These are phyloP conservation scores for Chaetoderma sp. DNA, from an alignment of 2,888 invertebrate genomes.

Conservation along the genomic window DNA sequence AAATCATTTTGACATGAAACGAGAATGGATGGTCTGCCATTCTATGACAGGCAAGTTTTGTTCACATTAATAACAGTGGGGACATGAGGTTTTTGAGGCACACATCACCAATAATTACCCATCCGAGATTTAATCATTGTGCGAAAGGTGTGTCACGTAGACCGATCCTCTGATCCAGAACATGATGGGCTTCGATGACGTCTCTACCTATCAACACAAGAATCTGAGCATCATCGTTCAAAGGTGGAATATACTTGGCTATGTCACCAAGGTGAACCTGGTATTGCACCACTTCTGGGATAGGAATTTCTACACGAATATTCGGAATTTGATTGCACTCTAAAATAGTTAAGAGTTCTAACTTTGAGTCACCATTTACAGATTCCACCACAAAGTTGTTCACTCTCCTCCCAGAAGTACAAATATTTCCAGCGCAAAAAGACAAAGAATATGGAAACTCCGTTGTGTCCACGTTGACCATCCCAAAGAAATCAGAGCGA, in stretches of 20 bases:
- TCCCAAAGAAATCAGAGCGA: conserved; percentile 27
- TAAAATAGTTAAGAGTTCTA: conserved; percentile 23
- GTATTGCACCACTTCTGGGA: conserved; percentile 30
- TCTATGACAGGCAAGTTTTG: conserved; percentile 14
- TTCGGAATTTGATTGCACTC: conserved; percentile 35
- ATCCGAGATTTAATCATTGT: conserved; percentile 20
- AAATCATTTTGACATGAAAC: conserved; percentile 24
- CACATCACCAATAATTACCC: conserved; percentile 22
- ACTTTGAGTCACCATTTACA: neutral
- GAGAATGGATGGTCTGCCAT: conserved; percentile 22
- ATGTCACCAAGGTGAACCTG: conserved; percentile 15
- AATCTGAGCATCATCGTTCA: conserved; percentile 19
- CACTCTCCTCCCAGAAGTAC: conserved; percentile 19
- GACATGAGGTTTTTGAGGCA: conserved; percentile 21
- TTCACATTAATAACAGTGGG: conserved; percentile 12
- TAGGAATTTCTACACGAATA: conserved; percentile 29
- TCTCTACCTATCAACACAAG: conserved; percentile 29
- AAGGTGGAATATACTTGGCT: conserved; percentile 3
- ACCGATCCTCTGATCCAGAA: conserved; percentile 18
- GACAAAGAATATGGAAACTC: conserved; percentile 16
- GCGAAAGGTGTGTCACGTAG: conserved; percentile 21
- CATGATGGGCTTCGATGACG: conserved; percentile 21
- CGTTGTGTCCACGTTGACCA: conserved; percentile 7
- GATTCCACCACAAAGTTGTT: conserved; percentile 24
- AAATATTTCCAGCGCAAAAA: conserved; percentile 28